Evolutionary conservation across 1,140 invertebrate species (phyloP).

Genomic region (Prorops nasuta): DNA sequence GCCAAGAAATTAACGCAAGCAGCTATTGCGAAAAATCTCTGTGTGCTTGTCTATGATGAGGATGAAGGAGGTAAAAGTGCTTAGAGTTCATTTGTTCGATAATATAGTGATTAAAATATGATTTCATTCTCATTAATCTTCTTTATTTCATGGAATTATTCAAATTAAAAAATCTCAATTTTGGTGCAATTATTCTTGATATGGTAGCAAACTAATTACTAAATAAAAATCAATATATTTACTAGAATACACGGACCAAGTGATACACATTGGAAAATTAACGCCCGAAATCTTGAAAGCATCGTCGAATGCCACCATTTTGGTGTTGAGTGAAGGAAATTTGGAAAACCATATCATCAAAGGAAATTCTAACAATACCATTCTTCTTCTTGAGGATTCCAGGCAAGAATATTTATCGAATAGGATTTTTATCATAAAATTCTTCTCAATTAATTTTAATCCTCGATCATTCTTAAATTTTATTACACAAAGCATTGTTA

Average conservation of each 20-base stretch:
- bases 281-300: constrained; percentile 31
- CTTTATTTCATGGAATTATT: no score
- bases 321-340: constrained; percentile 43
- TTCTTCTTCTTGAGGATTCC: constrained; percentile 42
- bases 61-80: constrained; percentile 35
- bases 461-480: no score
- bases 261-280: constrained; percentile 44
- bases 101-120: no score
- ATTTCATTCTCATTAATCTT: no score
- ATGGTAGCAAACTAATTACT: no score
- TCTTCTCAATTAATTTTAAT: no score
- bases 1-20: constrained; percentile 43
- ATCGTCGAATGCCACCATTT: constrained; percentile 34
- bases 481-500: no score
- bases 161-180: no score
- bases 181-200: no score
- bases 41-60: constrained; percentile 43
- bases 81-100: neutral
- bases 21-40: constrained; percentile 38
- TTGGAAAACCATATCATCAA: constrained; percentile 34
- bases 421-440: neutral
- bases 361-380: constrained; percentile 32
- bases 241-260: constrained; percentile 41
- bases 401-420: constrained; percentile 30
- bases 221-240: no score